These are phyloP conservation scores for Lucilia cuprina DNA, from an alignment of 1,140 invertebrate genomes.

Conservation along the genomic window DNA sequence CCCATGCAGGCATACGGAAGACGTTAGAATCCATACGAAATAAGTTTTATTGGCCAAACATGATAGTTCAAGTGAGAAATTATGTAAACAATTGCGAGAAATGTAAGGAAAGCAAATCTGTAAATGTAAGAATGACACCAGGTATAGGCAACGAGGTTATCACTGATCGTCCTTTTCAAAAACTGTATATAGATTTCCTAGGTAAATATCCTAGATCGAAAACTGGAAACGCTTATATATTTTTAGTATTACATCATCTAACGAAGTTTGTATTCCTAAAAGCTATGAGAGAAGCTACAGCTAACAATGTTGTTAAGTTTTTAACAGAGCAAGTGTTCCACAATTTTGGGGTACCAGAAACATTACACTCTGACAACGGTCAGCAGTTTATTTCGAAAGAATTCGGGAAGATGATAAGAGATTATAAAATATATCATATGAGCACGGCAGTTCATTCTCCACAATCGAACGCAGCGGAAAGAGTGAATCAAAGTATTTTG, in stretches of 20 bases:
- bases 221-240: not conserved
- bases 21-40: not conserved
- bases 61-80: not conserved
- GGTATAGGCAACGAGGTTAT: not conserved
- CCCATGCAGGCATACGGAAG: not conserved
- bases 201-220: conserved; percentile 10
- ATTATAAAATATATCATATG: no score
- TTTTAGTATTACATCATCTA: not conserved
- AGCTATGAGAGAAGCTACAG: not conserved
- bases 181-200: conserved; percentile 23
- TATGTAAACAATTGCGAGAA: conserved; percentile 11
- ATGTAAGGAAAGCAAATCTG: conserved; percentile 6
- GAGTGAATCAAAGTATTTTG: no score
- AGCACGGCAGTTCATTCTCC: no score
- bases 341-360: conserved; percentile 3
- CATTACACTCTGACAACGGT: conserved; percentile 3
- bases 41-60: conserved; percentile 23
- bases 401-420: no score
- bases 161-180: conserved; percentile 20
- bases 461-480: no score
- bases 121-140: not conserved
- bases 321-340: not conserved
- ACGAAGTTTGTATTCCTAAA: not conserved
- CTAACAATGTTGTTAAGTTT: not conserved
- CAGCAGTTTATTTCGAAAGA: not conserved